A percentile compares a stretch with the other conserved stretches of the same genome.
phyloP scores from a whole-genome alignment of 2,888 invertebrate genomes.

The Eucriotettix oculatus region DNA sequence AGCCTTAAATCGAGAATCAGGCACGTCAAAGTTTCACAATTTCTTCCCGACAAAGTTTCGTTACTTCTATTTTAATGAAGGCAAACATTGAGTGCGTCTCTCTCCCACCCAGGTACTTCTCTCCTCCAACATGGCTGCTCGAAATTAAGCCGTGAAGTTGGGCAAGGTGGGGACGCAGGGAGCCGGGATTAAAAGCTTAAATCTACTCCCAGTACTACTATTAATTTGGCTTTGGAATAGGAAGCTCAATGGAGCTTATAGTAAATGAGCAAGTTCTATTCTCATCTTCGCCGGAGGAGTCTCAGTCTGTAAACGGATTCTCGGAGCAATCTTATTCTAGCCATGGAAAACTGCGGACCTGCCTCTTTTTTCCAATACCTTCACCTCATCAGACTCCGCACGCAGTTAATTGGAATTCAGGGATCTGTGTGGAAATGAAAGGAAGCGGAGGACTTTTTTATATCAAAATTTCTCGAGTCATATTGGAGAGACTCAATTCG shows the following conservation, averaged over 20 bases:
- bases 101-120: background rate
- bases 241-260: background rate
- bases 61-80: background rate
- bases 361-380: too few species aligned
- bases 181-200: background rate
- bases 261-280: background rate
- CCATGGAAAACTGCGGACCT: too few species aligned
- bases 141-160: background rate
- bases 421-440: too few species aligned
- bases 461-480: too few species aligned
- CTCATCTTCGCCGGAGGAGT: background rate
- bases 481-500: too few species aligned
- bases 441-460: too few species aligned
- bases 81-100: background rate
- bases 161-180: background rate
- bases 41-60: background rate
- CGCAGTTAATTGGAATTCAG: too few species aligned
- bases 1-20: too few species aligned
- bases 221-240: background rate
- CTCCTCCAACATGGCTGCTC: background rate
- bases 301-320: too few species aligned
- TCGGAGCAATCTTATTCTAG: too few species aligned
- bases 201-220: background rate
- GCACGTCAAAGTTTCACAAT: background rate
- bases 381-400: too few species aligned